phyloP scores from a whole-genome alignment of 2,113 vertebrate species.

The Malurus alboscapulatus region DNA sequence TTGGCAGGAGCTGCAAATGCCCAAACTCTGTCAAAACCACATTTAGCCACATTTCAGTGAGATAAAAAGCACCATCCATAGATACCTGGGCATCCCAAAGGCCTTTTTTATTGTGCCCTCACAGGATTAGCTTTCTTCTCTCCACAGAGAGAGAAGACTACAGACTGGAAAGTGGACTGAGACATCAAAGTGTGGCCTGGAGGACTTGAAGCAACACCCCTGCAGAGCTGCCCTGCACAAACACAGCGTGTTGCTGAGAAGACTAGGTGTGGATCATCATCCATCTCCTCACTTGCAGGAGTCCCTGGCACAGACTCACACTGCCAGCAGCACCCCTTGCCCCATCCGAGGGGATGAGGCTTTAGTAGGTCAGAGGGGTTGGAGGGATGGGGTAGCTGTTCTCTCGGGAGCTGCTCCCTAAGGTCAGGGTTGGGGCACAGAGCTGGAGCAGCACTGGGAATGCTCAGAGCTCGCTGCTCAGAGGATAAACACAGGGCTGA shows the following conservation, averaged over 20 bases:
- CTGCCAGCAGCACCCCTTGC: neutral
- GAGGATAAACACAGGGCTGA: constrained; percentile 49
- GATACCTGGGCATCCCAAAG: neutral
- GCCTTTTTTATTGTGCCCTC: neutral
- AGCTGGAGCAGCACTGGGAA: neutral
- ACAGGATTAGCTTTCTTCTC: neutral
- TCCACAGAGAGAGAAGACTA: neutral
- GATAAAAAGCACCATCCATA: neutral
- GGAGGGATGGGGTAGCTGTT: neutral
- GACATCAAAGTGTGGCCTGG: neutral
- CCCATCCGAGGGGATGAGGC: neutral
- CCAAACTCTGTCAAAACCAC: neutral
- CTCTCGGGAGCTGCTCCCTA: neutral
- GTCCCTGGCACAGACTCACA: neutral
- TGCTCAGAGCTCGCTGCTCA: neutral
- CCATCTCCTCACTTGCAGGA: neutral
- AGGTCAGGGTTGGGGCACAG: constrained; percentile 38
- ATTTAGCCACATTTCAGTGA: neutral
- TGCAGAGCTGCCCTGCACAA: neutral
- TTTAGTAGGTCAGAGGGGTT: neutral
- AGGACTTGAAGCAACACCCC: neutral
- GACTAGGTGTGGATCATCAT: neutral
- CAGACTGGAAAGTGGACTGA: neutral
- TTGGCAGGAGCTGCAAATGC: neutral
- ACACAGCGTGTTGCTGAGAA: neutral